Conservation (phyloP, 2,797 vertebrate species). For the Arrhamphus sclerolepis region DNA sequence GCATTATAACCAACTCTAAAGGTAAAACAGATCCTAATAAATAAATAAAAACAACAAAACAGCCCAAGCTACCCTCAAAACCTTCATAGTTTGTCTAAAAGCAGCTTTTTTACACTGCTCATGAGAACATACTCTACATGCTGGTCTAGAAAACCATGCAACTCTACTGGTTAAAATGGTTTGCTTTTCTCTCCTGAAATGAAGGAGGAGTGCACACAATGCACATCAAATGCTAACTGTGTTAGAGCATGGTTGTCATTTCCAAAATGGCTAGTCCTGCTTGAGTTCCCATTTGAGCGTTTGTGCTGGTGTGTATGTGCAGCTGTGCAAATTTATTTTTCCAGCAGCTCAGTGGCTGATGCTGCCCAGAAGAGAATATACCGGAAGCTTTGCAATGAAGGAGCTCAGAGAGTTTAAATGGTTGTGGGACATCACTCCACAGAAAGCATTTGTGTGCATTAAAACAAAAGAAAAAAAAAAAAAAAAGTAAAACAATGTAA, state of each 20-base stretch:
- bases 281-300: slow-evolving; percentile 39
- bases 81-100: slow-evolving; percentile 39
- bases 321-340: slow-evolving; percentile 63
- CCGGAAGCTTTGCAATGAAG: slow-evolving; percentile 48
- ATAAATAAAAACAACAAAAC: slow-evolving; percentile 55
- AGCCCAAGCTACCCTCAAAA: slow-evolving; percentile 34
- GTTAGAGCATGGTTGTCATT: slow-evolving; percentile 34
- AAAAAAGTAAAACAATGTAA: not conserved
- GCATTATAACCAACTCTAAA: slow-evolving; percentile 36
- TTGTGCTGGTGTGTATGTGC: slow-evolving; percentile 4
- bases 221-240: slow-evolving; percentile 41
- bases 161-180: slow-evolving; percentile 30
- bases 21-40: slow-evolving; percentile 62
- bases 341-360: slow-evolving; percentile 56
- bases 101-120: slow-evolving; percentile 26
- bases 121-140: slow-evolving; percentile 3
- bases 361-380: slow-evolving; percentile 40
- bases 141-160: slow-evolving; percentile 13
- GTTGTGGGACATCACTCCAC: slow-evolving; percentile 13
- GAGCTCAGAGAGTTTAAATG: slow-evolving; percentile 35
- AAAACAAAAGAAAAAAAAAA: slow-evolving; percentile 4
- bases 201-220: slow-evolving; percentile 21
- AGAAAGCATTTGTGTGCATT: slow-evolving; percentile 4
- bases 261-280: slow-evolving; percentile 37
- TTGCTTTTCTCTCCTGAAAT: slow-evolving; percentile 34